Conservation (phyloP, 2,888 invertebrate genomes). For the Pseudococcus longispinus region DNA sequence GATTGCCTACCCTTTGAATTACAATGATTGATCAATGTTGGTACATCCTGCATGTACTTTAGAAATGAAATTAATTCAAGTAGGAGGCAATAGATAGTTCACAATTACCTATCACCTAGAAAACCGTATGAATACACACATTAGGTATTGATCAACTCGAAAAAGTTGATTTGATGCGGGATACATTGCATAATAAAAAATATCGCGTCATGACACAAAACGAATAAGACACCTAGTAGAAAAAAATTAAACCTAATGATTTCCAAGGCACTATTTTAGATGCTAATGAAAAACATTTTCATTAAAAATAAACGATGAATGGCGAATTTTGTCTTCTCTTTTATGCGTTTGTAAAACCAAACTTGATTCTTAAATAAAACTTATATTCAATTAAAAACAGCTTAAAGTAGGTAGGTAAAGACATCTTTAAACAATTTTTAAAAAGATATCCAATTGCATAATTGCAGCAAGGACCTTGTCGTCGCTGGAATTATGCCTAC, state of each 20-base stretch:
- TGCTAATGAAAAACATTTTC: not conserved
- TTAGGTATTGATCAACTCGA: too few species aligned
- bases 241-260: not conserved
- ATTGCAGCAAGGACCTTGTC: constrained; percentile 11
- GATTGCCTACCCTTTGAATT: too few species aligned
- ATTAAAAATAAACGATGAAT: not conserved
- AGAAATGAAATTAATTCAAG: not conserved
- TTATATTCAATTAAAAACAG: not conserved
- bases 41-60: not conserved
- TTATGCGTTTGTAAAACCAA: not conserved
- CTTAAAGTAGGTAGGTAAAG: not conserved
- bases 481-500: not conserved
- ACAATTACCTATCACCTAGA: too few species aligned
- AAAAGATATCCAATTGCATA: not conserved
- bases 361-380: not conserved
- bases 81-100: too few species aligned
- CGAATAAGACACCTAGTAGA: not conserved
- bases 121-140: too few species aligned
- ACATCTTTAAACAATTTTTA: not conserved
- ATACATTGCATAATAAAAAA: too few species aligned
- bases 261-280: not conserved
- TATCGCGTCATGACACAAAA: not conserved
- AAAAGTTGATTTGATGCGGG: too few species aligned
- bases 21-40: not conserved
- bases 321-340: not conserved